phyloP scores from a whole-genome alignment of 2,888 invertebrate species.

The Sympetrum striolatum region DNA sequence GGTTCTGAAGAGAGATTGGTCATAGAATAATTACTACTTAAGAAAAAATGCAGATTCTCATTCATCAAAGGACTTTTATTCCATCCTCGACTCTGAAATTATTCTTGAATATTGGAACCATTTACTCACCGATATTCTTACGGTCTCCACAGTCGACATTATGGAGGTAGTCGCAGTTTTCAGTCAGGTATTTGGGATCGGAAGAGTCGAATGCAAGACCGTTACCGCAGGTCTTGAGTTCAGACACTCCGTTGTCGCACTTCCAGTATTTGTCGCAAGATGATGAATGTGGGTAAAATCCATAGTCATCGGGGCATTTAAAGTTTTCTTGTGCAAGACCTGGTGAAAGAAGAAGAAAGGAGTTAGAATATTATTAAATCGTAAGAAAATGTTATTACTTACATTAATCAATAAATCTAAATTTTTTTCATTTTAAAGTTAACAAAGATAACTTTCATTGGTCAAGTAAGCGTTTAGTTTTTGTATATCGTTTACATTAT shows the following conservation, averaged over 20 bases:
- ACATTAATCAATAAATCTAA: neutral
- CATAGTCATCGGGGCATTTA: slow-evolving; percentile 93
- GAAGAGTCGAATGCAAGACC: slow-evolving; percentile 90
- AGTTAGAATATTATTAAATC: neutral
- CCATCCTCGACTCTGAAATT: too few relatives aligned
- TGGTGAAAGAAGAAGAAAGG: slow-evolving; percentile 63
- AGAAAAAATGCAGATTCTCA: too few relatives aligned
- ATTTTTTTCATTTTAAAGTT: neutral
- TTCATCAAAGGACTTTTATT: too few relatives aligned
- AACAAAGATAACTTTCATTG: neutral
- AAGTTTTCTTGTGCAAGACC: slow-evolving; percentile 78
- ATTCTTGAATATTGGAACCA: neutral
- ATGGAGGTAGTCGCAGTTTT: slow-evolving; percentile 95
- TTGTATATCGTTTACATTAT: too few relatives aligned
- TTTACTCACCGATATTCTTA: slow-evolving; percentile 76
- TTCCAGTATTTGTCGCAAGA: slow-evolving; percentile 97
- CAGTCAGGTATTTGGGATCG: slow-evolving; percentile 88
- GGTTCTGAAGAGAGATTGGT: slow-evolving; percentile 69
- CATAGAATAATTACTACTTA: neutral
- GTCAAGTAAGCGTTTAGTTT: neutral
- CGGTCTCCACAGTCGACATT: slow-evolving; percentile 93
- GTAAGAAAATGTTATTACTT: too few relatives aligned
- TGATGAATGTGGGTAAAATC: slow-evolving; percentile 88
- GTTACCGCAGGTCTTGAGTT: slow-evolving; percentile 92
- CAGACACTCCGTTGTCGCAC: slow-evolving; percentile 87